These are phyloP conservation scores for Sesia apiformis DNA, from an alignment of 2,888 invertebrate species.

Conservation along the genomic window DNA sequence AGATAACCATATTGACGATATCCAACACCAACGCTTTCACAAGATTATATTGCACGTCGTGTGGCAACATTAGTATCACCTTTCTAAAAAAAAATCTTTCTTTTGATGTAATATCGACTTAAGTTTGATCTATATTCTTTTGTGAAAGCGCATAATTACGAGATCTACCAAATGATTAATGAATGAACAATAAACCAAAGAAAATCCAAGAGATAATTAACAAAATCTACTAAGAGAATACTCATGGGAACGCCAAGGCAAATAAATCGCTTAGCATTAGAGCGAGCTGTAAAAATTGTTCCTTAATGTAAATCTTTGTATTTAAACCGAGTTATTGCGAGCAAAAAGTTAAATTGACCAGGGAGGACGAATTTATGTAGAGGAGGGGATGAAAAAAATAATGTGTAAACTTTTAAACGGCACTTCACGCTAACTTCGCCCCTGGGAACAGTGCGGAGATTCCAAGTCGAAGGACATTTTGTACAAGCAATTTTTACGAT, in stretches of 20 bases:
- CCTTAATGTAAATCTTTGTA: constrained; percentile 5
- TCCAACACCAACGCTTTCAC: too few species aligned
- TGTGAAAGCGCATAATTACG: too few species aligned
- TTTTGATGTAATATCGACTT: too few species aligned
- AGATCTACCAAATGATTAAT: too few species aligned
- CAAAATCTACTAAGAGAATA: not conserved
- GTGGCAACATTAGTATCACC: too few species aligned
- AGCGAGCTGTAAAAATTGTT: constrained; percentile 5
- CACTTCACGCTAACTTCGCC: constrained; percentile 12
- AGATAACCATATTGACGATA: too few species aligned
- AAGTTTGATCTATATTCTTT: too few species aligned
- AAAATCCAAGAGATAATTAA: too few species aligned
- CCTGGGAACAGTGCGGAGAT: constrained; percentile 10
- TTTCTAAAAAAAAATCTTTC: too few species aligned
- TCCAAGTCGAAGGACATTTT: not conserved
- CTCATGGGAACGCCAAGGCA: not conserved
- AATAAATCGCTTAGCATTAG: constrained; percentile 3
- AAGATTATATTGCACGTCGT: too few species aligned
- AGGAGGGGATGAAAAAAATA: constrained; percentile 15
- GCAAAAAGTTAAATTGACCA: constrained; percentile 38
- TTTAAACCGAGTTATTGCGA: constrained; percentile 27
- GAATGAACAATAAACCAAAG: too few species aligned
- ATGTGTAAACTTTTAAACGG: constrained; percentile 30
- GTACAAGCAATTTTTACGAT: not conserved
- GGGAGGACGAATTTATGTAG: constrained; percentile 1